Evolutionary conservation across 2,888 invertebrate species (phyloP).

Genomic region (Chorisops tibialis): DNA sequence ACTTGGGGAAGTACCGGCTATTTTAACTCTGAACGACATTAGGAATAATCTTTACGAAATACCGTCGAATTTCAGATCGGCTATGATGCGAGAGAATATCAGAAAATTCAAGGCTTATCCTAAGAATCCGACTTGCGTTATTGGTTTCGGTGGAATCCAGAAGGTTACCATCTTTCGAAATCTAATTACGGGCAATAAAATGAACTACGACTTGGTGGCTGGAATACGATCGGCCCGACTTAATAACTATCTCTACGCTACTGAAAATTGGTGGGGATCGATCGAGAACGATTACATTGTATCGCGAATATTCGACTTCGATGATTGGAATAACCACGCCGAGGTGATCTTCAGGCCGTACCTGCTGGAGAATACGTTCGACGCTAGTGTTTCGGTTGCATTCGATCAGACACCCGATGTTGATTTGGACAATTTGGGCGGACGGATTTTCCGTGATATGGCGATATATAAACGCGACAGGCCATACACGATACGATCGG

Average conservation of each 20-base stretch:
- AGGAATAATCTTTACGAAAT: conserved; percentile 63
- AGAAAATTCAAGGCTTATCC: conserved; percentile 39
- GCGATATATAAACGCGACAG: conserved; percentile 60
- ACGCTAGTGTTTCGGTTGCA: conserved; percentile 71
- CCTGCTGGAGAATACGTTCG: conserved; percentile 71
- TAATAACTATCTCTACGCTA: conserved; percentile 80
- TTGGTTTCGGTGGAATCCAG: conserved; percentile 92
- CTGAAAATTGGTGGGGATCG: conserved; percentile 97
- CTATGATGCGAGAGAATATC: conserved; percentile 44
- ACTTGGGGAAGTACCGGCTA: conserved; percentile 76
- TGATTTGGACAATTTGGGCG: conserved; percentile 70
- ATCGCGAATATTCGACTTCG: conserved; percentile 91
- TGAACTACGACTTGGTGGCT: conserved; percentile 88
- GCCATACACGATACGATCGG: conserved; percentile 79
- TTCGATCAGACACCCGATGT: conserved; percentile 55
- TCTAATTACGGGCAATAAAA: conserved; percentile 75
- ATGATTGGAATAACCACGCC: conserved; percentile 98
- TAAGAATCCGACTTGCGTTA: conserved; percentile 71
- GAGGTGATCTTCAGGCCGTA: conserved; percentile 88
- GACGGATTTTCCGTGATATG: conserved; percentile 67
- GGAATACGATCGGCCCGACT: conserved; percentile 86
- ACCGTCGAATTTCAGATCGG: conserved; percentile 37
- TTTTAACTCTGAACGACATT: conserved; percentile 74
- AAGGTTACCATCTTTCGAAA: conserved; percentile 88
- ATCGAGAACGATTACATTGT: conserved; percentile 69